Base-by-base conservation (phyloP, 2,113 vertebrate genomes). In the Epinephelus fuscoguttatus region DNA sequence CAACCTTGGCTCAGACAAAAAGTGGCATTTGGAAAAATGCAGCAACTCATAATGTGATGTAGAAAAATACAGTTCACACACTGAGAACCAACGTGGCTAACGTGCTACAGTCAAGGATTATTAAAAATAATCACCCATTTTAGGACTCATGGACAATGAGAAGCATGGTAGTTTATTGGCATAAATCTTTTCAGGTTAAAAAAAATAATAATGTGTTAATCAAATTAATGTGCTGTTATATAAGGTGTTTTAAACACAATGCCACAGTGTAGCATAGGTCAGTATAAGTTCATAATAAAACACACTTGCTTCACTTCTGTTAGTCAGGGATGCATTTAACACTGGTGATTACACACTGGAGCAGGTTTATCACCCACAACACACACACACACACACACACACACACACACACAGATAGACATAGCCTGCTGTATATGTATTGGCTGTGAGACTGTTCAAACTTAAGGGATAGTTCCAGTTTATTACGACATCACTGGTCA, bases 1-100 rank as follows among this genome's bases (percentile, higher is more conserved):
- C 62, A 87, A 84, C 80, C 88, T 83, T 78, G 82, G 62, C 67
- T 85, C 63, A 50, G 57, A 87, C 59, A 71, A 77, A 87, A 86
- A 69, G 19, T 21, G 37, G 4, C 1, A 3, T 76, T 79, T 74
- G 66, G 17, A 61, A 50, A 81, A 82, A 69, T 10, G 3, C 25
- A 57, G 62, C 33, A 68, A 56, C 42, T 85, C n/a, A 27, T 37
- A 68, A 61, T 68, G 13, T 27, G 21, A 70, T 78, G 49, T 68
- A 63, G 55, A 87, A 80, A 78, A 86, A 78, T 66, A 68, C 42
- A 73, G 6, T 40, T 72, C n/a, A 79, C 30, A 70, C 17, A 74
- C 50, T 19, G 50, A 84, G 47, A 64, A 79, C 53, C 42, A 49
- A 75, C 63, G 55, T 33, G 27, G 55, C 6, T 45, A 49, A 63